Conservation (phyloP, 2,113 vertebrate species). For the Pampusana beccarii region DNA sequence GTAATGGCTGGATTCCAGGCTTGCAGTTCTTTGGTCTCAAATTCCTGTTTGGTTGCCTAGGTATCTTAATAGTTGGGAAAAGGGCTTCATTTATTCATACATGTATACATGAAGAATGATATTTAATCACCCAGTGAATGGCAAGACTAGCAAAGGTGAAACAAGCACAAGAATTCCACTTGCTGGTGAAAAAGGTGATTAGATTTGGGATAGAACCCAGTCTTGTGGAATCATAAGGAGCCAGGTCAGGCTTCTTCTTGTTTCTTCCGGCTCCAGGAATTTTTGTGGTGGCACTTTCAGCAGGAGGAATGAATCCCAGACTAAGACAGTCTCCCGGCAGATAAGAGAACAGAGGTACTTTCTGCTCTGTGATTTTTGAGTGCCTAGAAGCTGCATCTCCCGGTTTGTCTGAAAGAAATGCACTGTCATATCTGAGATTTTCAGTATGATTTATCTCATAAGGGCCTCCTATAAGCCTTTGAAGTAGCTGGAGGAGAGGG, state of each 20-base stretch:
- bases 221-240: not conserved
- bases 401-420: not conserved
- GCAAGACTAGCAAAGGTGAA: not conserved
- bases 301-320: not conserved
- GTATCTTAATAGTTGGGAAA: not conserved
- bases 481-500: conserved; percentile 5
- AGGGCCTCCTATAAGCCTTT: not conserved
- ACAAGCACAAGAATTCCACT: not conserved
- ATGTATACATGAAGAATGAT: rapidly evolving
- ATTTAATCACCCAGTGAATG: not conserved
- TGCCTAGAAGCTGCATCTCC: not conserved
- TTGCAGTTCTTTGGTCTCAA: not conserved
- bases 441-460: not conserved
- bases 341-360: conserved; percentile 7
- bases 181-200: not conserved
- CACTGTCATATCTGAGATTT: not conserved
- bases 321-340: not conserved
- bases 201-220: not conserved
- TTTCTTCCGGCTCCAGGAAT: not conserved
- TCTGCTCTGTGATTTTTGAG: not conserved
- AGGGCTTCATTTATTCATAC: not conserved
- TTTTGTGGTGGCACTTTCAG: not conserved
- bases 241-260: not conserved
- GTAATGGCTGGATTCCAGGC: not conserved
- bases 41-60: not conserved